phyloP scores from a whole-genome alignment of 1,140 invertebrate species.

The Bradynema listronoti region DNA sequence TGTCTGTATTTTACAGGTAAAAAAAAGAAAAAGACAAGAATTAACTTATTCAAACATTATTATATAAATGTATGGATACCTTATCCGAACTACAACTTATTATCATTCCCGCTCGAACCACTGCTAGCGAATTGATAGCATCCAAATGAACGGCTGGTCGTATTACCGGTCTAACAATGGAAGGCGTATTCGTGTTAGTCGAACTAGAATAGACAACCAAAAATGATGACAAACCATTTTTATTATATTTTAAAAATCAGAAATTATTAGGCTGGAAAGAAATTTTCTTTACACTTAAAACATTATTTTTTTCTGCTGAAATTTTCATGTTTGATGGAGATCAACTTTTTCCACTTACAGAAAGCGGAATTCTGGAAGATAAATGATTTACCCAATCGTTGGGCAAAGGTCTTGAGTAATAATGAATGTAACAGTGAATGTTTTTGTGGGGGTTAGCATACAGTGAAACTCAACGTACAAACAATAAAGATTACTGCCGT shows the following conservation, averaged over 20 bases:
- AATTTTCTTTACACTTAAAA: conserved; percentile 4
- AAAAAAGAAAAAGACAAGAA: conserved; percentile 6
- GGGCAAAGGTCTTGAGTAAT: no score
- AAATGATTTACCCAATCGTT: no score
- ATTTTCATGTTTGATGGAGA: conserved; percentile 4
- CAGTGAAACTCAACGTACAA: no score
- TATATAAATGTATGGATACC: conserved; percentile 1
- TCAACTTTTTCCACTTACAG: neutral
- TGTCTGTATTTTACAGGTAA: conserved; percentile 5
- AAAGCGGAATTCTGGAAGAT: no score
- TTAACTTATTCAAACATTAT: conserved; percentile 13
- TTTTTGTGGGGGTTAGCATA: no score
- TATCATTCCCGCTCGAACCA: conserved; percentile 35
- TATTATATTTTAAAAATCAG: no score
- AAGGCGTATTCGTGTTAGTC: neutral
- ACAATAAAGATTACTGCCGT: no score
- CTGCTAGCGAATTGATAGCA: conserved; percentile 36
- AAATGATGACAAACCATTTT: no score
- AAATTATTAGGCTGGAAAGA: no score
- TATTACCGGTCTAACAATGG: conserved; percentile 14
- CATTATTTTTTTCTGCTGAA: neutral
- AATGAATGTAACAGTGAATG: no score
- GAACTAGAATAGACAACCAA: neutral
- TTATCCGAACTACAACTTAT: conserved; percentile 44
- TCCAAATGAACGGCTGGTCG: conserved; percentile 33